These are phyloP conservation scores for Sander lucioperca DNA, from an alignment of 2,113 vertebrate genomes.

Conservation along the genomic window DNA sequence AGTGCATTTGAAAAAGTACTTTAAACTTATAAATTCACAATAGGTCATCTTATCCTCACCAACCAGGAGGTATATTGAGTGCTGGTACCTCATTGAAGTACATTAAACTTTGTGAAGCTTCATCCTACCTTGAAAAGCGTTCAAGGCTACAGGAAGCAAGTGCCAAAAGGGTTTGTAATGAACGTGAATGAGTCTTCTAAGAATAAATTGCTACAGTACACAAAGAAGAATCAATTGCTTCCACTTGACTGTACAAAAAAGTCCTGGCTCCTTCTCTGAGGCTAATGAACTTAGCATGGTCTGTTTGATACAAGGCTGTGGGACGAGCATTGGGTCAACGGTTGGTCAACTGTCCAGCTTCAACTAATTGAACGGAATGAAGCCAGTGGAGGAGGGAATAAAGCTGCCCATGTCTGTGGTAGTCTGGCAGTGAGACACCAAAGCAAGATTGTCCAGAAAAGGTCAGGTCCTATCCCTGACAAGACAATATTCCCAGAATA, in stretches of 20 bases:
- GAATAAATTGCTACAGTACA: conserved; percentile 38
- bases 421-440: conserved; percentile 42
- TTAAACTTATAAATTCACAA: conserved; percentile 62
- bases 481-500: conserved; percentile 17
- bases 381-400: conserved; percentile 51
- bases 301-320: conserved; percentile 52
- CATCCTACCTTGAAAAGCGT: conserved; percentile 30
- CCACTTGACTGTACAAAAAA: conserved; percentile 39
- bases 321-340: conserved; percentile 60
- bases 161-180: conserved; percentile 14
- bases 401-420: conserved; percentile 54
- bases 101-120: conserved; percentile 50
- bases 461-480: conserved; percentile 39
- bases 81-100: conserved; percentile 46
- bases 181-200: conserved; percentile 21
- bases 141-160: conserved; percentile 22
- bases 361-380: conserved; percentile 66
- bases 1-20: conserved; percentile 74
- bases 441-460: conserved; percentile 29
- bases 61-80: conserved; percentile 38
- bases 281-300: conserved; percentile 60
- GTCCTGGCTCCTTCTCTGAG: conserved; percentile 21
- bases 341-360: conserved; percentile 56
- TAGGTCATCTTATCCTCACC: conserved; percentile 38
- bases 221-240: conserved; percentile 48